Base-by-base conservation (phyloP, 2,888 invertebrate genomes). In the Alviniconcha strummeri region DNA sequence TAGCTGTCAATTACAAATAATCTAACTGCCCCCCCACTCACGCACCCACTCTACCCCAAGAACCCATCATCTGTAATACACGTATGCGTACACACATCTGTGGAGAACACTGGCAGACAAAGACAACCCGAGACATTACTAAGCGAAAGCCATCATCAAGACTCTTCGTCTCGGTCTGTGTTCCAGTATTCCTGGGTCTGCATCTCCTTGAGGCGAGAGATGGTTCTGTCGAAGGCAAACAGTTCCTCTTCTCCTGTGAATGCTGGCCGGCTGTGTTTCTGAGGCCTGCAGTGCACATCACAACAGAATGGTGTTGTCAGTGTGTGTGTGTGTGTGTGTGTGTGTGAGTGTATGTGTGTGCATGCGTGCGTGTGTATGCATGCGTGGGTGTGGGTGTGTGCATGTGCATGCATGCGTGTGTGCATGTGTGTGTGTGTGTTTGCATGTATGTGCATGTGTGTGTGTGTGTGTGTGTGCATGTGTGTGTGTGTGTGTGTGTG, bases 181-280 rank as follows among this genome's bases (percentile, higher is more conserved):
- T 88, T 87, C 99, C 99, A 99, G 94, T 99, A 99, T 88, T 97
- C 97, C 83, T 96, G 96, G 0, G 97, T 97, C 94, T 98, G 98
- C 99, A 99, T 99, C 95, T 99, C 98, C 88, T 96, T 96, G 67
- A 99, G 95, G 87, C 99, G 95, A 0, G 99, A 99, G 56, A 98
- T 94, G 54, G 99, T 98, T 84, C 99, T 95, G 91, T 98, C 98
- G 92, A 97, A 98, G 0, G 99, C 99, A 94, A 99, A 99, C 90
- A 98, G 94, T 94, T 99, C 99, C 94, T 99, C 99, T 93, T 98
- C 98, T 0, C 99, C 99, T 0, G 98, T 98, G 91, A 99, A 99
- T 90, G 91, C 97, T 98, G 5, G 98, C 82, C 5, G 60, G 82
- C 69, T 80, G 80, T 4, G 67, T 80, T 55, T 80, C 52, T 15